phyloP scores from a whole-genome alignment of 2,113 vertebrate genomes.

The Petrocephalus zakoni region DNA sequence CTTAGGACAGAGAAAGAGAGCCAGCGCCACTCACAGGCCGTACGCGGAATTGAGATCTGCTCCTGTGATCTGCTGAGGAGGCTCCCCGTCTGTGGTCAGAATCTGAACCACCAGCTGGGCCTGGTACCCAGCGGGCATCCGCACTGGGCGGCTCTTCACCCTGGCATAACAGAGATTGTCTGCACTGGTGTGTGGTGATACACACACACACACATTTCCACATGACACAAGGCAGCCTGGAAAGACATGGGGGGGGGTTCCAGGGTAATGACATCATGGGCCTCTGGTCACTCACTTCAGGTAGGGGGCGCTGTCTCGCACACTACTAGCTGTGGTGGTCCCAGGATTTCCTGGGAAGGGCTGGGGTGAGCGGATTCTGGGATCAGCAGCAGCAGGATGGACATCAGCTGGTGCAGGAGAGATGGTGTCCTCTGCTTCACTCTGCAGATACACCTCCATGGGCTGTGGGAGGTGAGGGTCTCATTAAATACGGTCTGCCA shows the following conservation, averaged over 20 bases:
- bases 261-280: neutral
- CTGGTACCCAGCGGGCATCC: constrained; percentile 91
- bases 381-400: constrained; percentile 74
- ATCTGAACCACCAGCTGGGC: constrained; percentile 88
- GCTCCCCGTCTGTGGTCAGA: constrained; percentile 87
- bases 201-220: neutral
- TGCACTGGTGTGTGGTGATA: neutral
- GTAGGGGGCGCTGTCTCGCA: constrained; percentile 78
- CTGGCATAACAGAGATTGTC: constrained; percentile 40
- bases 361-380: constrained; percentile 70
- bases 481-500: neutral
- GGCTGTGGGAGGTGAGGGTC: constrained; percentile 57
- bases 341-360: constrained; percentile 75
- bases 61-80: constrained; percentile 90
- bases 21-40: constrained; percentile 86
- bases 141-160: constrained; percentile 78
- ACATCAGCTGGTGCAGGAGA: constrained; percentile 83
- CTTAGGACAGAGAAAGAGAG: neutral
- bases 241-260: neutral
- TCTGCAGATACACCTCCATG: constrained; percentile 84
- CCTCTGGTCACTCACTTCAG: constrained; percentile 70
- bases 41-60: constrained; percentile 90
- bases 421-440: constrained; percentile 83
- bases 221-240: neutral
- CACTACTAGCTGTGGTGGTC: constrained; percentile 72